These are phyloP conservation scores for Borostomias antarcticus DNA, from an alignment of 2,797 vertebrate species.

Conservation along the genomic window DNA sequence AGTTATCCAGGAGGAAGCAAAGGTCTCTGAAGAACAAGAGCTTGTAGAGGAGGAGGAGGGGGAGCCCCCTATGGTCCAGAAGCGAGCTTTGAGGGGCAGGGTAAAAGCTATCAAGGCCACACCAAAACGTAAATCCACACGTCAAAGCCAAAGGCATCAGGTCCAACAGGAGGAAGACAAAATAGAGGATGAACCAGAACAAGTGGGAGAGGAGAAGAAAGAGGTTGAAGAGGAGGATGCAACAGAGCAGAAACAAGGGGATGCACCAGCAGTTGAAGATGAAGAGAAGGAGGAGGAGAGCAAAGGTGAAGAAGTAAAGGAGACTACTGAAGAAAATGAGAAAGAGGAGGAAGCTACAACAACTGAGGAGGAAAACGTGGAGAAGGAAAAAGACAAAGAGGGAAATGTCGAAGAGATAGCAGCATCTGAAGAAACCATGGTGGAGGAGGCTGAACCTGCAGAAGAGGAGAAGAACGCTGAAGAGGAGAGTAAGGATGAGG, in stretches of 20 bases:
- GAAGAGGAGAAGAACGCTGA: not conserved
- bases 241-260: not conserved
- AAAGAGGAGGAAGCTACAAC: not conserved
- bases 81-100: no score
- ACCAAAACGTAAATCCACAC: no score
- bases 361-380: not conserved
- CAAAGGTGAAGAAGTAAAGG: not conserved
- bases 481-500: not conserved
- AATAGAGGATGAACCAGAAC: not conserved
- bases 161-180: no score
- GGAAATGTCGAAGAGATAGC: not conserved
- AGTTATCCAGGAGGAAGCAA: not conserved
- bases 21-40: no score
- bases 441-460: not conserved
- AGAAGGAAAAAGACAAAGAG: no score
- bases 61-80: no score
- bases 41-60: not conserved
- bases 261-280: not conserved
- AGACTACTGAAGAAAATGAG: not conserved
- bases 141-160: no score
- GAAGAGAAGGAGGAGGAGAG: not conserved
- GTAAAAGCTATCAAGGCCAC: not conserved
- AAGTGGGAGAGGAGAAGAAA: not conserved
- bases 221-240: not conserved
- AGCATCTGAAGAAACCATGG: not conserved